Evolutionary conservation across 2,797 vertebrate genomes (phyloP).

Genomic region (Megalops cyprinoides): DNA sequence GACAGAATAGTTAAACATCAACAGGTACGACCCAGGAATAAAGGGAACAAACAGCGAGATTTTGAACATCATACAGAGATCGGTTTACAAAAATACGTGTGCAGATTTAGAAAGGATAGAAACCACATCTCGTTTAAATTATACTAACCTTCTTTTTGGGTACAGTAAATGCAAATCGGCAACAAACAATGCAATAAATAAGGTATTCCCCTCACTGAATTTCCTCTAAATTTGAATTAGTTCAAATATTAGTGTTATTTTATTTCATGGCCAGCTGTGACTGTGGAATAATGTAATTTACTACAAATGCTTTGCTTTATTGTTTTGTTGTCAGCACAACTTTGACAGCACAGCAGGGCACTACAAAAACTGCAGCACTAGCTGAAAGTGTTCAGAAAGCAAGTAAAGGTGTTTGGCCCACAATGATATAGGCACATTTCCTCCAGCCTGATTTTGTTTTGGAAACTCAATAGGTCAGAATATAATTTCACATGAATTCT

Average conservation of each 20-base stretch:
- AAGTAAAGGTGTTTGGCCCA: background rate
- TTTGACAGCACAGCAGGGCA: background rate
- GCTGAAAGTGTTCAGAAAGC: background rate
- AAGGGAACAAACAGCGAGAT: constrained; percentile 12
- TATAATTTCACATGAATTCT: background rate
- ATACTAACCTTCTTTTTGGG: constrained; percentile 16
- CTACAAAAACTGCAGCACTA: background rate
- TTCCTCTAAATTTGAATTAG: background rate
- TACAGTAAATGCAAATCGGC: constrained; percentile 19
- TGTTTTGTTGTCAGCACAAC: background rate
- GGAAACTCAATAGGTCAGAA: background rate
- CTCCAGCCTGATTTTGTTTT: background rate
- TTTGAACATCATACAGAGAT: constrained; percentile 17
- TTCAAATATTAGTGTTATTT: background rate
- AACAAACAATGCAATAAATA: constrained; percentile 11
- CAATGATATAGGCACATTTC: background rate
- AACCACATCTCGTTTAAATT: constrained; percentile 7
- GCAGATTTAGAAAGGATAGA: constrained; percentile 15
- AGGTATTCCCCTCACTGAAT: background rate
- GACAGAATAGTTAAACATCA: constrained; percentile 27
- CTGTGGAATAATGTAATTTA: background rate
- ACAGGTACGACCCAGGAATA: constrained; percentile 18
- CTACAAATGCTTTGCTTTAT: background rate
- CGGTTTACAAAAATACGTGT: constrained; percentile 24
- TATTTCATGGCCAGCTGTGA: background rate